phyloP scores from a whole-genome alignment of 2,888 invertebrate genomes.

The Apocheima hispidaria region DNA sequence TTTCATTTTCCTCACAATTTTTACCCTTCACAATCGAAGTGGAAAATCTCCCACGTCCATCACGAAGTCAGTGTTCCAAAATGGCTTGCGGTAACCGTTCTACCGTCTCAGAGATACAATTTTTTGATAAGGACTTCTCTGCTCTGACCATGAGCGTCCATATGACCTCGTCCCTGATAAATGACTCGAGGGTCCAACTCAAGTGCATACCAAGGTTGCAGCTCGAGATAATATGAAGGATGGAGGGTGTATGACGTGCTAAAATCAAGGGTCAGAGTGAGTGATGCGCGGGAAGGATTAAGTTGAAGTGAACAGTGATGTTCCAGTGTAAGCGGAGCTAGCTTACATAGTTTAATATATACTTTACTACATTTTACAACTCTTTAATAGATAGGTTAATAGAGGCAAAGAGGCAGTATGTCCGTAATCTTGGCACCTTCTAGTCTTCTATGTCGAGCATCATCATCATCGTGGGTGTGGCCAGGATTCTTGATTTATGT shows the following conservation, averaged over 20 bases:
- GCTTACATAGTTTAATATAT: background rate
- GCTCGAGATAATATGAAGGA: constrained; percentile 24
- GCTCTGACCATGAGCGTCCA: constrained; percentile 1
- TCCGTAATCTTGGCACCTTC: too few relatives aligned
- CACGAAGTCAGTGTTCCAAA: too few relatives aligned
- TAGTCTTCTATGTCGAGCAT: too few relatives aligned
- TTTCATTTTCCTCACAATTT: too few relatives aligned
- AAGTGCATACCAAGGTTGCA: constrained; percentile 32
- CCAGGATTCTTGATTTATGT: too few relatives aligned
- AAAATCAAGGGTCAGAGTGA: constrained; percentile 15
- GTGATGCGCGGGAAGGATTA: constrained; percentile 14
- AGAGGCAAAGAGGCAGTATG: too few relatives aligned
- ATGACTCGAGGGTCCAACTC: constrained; percentile 4
- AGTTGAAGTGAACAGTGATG: background rate
- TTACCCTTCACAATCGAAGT: too few relatives aligned
- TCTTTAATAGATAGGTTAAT: too few relatives aligned
- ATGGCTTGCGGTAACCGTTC: background rate
- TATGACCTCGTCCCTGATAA: constrained; percentile 16
- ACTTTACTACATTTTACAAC: too few relatives aligned
- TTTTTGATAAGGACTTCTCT: constrained; percentile 19
- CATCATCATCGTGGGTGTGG: too few relatives aligned
- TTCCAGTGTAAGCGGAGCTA: background rate
- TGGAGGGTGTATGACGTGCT: constrained; percentile 19
- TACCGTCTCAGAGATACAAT: background rate
- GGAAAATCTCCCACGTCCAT: too few relatives aligned